These are phyloP conservation scores for Watsonalla binaria DNA, from an alignment of 2,888 invertebrate genomes.

Conservation along the genomic window DNA sequence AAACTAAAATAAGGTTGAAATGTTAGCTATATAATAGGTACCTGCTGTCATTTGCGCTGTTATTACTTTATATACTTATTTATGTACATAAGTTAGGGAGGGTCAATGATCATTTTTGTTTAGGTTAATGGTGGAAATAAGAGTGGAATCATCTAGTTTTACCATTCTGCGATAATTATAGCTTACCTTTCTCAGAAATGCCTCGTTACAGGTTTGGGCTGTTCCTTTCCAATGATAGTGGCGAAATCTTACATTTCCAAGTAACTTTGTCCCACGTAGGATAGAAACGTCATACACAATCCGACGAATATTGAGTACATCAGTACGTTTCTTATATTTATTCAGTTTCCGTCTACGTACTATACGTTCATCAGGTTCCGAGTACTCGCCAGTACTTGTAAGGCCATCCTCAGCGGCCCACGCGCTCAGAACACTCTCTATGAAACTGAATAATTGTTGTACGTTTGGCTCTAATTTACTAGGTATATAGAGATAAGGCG, in stretches of 20 bases:
- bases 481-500: slow-evolving; percentile 73
- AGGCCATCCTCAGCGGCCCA: slow-evolving; percentile 87
- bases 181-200: slow-evolving; percentile 91
- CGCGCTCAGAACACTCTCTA: slow-evolving; percentile 87
- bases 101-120: background rate
- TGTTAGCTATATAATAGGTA: slow-evolving; percentile 40
- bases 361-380: slow-evolving; percentile 84
- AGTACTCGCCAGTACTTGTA: slow-evolving; percentile 85
- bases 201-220: slow-evolving; percentile 92
- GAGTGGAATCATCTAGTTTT: background rate
- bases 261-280: slow-evolving; percentile 80
- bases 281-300: slow-evolving; percentile 85
- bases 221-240: slow-evolving; percentile 93
- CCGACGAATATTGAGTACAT: slow-evolving; percentile 82
- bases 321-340: slow-evolving; percentile 81
- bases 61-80: background rate
- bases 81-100: background rate
- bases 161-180: background rate
- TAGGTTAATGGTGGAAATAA: background rate
- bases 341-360: slow-evolving; percentile 79
- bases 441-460: slow-evolving; percentile 89
- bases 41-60: background rate
- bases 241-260: slow-evolving; percentile 84
- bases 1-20: slow-evolving; percentile 73
- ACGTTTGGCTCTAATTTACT: slow-evolving; percentile 85